These are phyloP conservation scores for Strigops habroptila DNA, from an alignment of 2,113 vertebrate genomes.

Conservation along the genomic window DNA sequence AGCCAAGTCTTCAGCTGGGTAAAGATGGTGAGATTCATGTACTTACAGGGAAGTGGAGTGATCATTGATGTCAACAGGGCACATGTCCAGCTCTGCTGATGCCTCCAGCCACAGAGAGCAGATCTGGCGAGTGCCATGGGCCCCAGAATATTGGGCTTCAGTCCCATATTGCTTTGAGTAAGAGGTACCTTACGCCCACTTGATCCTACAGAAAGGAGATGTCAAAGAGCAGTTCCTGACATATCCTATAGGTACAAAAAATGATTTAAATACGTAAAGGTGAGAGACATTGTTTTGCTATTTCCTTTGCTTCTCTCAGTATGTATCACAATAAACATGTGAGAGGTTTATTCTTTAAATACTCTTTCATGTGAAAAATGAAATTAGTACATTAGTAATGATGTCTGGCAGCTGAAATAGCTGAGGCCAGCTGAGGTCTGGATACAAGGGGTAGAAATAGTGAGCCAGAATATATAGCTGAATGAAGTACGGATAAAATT, in stretches of 20 bases:
- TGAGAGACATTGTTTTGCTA: not conserved
- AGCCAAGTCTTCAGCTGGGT: not conserved
- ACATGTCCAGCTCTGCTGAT: fast-evolving
- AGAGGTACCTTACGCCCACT: too few species aligned
- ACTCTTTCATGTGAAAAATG: not conserved
- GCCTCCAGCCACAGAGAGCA: not conserved
- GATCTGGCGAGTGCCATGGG: not conserved
- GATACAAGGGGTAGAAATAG: not conserved
- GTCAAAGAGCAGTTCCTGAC: not conserved
- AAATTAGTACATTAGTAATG: not conserved
- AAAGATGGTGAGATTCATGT: not conserved
- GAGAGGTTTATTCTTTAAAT: not conserved
- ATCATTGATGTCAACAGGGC: not conserved
- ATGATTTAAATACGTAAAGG: not conserved
- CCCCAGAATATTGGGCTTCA: not conserved
- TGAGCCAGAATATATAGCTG: not conserved
- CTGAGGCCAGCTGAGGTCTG: not conserved
- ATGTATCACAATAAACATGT: not conserved
- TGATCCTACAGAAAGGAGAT: not conserved
- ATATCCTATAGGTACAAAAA: not conserved
- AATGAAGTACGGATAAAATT: not conserved
- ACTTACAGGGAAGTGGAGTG: not conserved
- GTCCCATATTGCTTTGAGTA: not conserved
- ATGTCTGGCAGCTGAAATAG: not conserved
- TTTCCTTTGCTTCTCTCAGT: not conserved